These are phyloP conservation scores for Cheilosia impressa DNA, from an alignment of 2,888 invertebrate species.

Conservation along the genomic window DNA sequence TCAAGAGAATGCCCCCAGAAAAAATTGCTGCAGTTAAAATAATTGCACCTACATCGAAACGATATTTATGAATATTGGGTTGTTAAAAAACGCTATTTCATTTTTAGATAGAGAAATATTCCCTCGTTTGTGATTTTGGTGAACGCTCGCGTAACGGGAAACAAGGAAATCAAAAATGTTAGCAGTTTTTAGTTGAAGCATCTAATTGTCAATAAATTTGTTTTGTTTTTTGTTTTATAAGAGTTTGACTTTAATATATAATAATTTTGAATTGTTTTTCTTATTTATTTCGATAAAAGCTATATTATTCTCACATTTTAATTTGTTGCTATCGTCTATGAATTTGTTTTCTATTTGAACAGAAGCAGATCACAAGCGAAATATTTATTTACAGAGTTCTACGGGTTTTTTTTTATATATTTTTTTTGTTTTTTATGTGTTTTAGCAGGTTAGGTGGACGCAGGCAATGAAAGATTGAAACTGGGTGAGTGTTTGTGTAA, in stretches of 20 bases:
- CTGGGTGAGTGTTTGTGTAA: background rate
- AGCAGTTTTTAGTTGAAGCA: slow-evolving; percentile 45
- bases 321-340: slow-evolving; percentile 27
- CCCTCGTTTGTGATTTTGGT: slow-evolving; percentile 14
- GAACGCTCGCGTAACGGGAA: slow-evolving; percentile 20
- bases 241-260: slow-evolving; percentile 29
- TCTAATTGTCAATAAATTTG: slow-evolving; percentile 18
- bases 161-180: slow-evolving; percentile 25
- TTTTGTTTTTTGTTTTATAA: slow-evolving; percentile 22
- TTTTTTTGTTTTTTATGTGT: slow-evolving; percentile 12
- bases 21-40: slow-evolving; percentile 48
- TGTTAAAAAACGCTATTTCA: slow-evolving; percentile 19
- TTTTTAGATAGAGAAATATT: slow-evolving; percentile 12
- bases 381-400: slow-evolving; percentile 66
- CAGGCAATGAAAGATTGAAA: background rate
- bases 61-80: slow-evolving; percentile 28
- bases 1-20: slow-evolving; percentile 60
- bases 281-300: slow-evolving; percentile 50
- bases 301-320: slow-evolving; percentile 36
- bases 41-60: slow-evolving; percentile 66
- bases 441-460: slow-evolving; percentile 29
- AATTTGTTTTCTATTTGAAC: slow-evolving; percentile 31
- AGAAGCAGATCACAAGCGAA: slow-evolving; percentile 35
- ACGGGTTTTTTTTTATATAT: slow-evolving; percentile 6
- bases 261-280: slow-evolving; percentile 36